phyloP scores from a whole-genome alignment of 2,888 invertebrate genomes.

The Latrodectus elegans region DNA sequence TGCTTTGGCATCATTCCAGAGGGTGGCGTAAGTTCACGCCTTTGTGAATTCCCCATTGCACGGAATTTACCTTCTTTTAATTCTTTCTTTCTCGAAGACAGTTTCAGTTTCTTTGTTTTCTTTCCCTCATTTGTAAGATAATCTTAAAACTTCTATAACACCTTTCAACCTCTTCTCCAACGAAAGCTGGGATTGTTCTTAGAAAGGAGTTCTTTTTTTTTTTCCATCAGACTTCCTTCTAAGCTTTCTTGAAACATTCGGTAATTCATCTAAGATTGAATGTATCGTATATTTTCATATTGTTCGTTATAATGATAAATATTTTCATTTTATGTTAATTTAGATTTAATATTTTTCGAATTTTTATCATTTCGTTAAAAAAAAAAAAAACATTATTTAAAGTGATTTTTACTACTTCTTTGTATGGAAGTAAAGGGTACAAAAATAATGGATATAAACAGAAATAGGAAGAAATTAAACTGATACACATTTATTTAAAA shows the following conservation, averaged over 20 bases:
- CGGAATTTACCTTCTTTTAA: constrained; percentile 46
- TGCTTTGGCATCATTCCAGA: constrained; percentile 57
- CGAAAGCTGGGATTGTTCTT: constrained; percentile 16
- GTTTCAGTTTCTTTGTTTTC: not conserved
- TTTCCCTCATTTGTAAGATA: constrained; percentile 36
- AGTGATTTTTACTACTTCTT: too few relatives aligned
- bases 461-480: too few relatives aligned
- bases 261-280: not conserved
- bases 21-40: constrained; percentile 45
- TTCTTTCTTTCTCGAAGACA: constrained; percentile 29
- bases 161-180: constrained; percentile 9
- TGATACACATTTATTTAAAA: too few relatives aligned
- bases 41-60: constrained; percentile 52
- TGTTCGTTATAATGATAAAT: too few relatives aligned
- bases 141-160: constrained; percentile 17
- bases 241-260: not conserved
- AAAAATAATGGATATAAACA: too few relatives aligned
- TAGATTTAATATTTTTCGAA: too few relatives aligned
- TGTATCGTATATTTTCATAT: too few relatives aligned
- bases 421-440: too few relatives aligned
- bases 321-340: too few relatives aligned
- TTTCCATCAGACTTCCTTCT: not conserved
- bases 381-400: too few relatives aligned
- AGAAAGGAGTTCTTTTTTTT: not conserved
- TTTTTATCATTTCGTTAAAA: too few relatives aligned